These are phyloP conservation scores for Brachionichthys hirsutus DNA, from an alignment of 2,113 vertebrate species.

Conservation along the genomic window DNA sequence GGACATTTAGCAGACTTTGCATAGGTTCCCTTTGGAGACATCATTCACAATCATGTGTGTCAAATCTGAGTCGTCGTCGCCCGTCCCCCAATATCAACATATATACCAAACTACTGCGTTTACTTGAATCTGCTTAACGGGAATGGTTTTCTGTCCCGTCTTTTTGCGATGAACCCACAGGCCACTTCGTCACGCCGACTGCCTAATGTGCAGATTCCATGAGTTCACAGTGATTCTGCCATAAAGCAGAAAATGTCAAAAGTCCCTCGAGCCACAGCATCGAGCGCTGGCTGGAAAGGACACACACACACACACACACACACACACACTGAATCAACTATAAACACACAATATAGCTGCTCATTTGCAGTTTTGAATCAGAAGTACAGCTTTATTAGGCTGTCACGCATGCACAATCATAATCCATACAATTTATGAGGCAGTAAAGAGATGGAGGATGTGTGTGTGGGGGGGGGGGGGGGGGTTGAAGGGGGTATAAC, in stretches of 20 bases:
- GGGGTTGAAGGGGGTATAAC: constrained; percentile 8
- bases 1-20: constrained; percentile 5
- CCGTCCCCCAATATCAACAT: background rate
- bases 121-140: too few species aligned
- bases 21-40: background rate
- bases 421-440: constrained; percentile 22
- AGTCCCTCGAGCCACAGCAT: constrained; percentile 17
- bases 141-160: too few species aligned
- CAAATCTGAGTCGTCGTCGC: background rate
- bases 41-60: background rate
- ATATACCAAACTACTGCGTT: too few species aligned
- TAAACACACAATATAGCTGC: constrained; percentile 47
- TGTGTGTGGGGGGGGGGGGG: background rate
- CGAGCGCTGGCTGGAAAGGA: constrained; percentile 22
- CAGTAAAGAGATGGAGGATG: background rate
- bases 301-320: constrained; percentile 17
- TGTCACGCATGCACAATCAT: constrained; percentile 33
- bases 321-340: constrained; percentile 16
- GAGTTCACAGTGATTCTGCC: background rate
- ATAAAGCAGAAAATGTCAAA: constrained; percentile 24
- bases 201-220: constrained; percentile 4
- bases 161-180: background rate
- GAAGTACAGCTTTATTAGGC: constrained; percentile 28
- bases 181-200: constrained; percentile 7
- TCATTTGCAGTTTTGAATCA: constrained; percentile 57